Conservation (phyloP, 1,140 invertebrate species). For the Drosophila tropicalis region DNA sequence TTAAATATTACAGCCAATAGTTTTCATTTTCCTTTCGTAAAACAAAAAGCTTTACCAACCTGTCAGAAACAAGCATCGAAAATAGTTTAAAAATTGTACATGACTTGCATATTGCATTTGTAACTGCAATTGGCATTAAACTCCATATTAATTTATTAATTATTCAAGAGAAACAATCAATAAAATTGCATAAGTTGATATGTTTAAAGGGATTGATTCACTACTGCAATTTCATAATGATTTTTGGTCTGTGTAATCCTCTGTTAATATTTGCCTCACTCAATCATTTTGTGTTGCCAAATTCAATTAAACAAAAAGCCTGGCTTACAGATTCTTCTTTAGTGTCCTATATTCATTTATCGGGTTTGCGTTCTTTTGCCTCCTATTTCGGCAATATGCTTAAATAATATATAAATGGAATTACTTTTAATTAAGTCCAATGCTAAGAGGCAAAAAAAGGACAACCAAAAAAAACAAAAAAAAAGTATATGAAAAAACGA, state of each 20-base stretch:
- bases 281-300: constrained; percentile 36
- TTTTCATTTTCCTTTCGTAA: no score
- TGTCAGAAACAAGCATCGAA: no score
- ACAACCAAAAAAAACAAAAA: constrained; percentile 21
- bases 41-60: no score
- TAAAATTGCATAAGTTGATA: constrained; percentile 10
- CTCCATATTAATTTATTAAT: not conserved
- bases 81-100: not conserved
- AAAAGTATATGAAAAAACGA: constrained; percentile 29
- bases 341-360: not conserved
- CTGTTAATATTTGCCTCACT: constrained; percentile 36
- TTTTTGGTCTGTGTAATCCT: constrained; percentile 13
- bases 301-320: constrained; percentile 60
- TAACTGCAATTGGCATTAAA: not conserved
- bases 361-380: not conserved
- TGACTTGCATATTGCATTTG: not conserved
- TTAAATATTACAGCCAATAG: no score
- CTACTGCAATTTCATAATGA: not conserved
- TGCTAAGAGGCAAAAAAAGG: constrained; percentile 55
- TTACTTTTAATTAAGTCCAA: constrained; percentile 78
- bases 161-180: constrained; percentile 5
- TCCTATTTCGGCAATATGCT: constrained; percentile 32
- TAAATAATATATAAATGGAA: constrained; percentile 76
- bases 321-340: not conserved
- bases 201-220: constrained; percentile 15